Conservation (phyloP, 2,113 vertebrate species). For the Pelecanus crispus region DNA sequence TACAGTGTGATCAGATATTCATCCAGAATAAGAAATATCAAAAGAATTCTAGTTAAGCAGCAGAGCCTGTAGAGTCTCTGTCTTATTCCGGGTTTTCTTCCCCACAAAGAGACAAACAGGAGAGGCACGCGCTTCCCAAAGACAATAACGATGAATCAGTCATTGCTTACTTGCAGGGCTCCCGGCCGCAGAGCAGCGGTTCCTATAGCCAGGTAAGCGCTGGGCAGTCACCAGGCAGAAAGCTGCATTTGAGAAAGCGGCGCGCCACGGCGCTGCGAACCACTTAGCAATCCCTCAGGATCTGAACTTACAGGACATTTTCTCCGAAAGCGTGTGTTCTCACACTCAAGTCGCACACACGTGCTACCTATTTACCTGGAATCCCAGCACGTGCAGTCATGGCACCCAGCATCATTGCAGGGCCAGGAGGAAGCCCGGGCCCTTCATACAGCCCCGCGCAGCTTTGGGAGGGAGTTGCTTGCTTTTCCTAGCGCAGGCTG, state of each 20-base stretch:
- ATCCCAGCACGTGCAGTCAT: not conserved
- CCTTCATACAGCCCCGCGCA: not conserved
- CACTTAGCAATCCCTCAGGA: not conserved
- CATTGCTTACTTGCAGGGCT: not conserved
- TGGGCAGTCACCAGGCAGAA: not conserved
- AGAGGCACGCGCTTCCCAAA: not conserved
- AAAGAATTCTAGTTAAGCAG: not conserved
- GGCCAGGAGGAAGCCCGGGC: not conserved
- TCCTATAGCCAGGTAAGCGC: not conserved
- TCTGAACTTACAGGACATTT: not conserved
- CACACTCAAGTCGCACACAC: fast-evolving
- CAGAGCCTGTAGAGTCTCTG: not conserved
- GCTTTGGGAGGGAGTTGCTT: not conserved
- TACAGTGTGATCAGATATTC: not conserved
- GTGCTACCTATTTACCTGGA: fast-evolving
- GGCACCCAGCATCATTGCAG: no score
- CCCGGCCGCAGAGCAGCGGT: not conserved
- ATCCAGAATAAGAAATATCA: not conserved
- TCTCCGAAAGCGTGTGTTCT: not conserved
- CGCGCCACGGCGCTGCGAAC: not conserved
- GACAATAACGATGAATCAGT: not conserved
- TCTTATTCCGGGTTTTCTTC: not conserved
- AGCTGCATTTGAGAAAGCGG: not conserved
- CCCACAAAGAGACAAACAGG: not conserved
- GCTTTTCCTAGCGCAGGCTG: not conserved